Conservation (phyloP, 2,888 invertebrate genomes). For the Rhagonycha fulva region DNA sequence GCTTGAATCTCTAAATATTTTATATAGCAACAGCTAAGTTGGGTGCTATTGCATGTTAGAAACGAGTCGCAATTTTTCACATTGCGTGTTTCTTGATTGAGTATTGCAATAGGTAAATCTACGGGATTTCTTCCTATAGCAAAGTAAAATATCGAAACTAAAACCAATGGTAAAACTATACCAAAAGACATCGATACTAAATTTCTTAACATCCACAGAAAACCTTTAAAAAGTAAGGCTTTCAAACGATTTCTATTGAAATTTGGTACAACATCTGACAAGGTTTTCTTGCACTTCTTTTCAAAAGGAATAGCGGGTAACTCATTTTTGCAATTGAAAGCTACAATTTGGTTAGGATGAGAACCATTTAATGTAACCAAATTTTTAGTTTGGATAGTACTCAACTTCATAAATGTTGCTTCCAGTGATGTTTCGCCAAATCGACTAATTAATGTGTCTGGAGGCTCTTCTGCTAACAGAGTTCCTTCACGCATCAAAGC, state of each 20-base stretch:
- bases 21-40: constrained; percentile 79
- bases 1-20: constrained; percentile 69
- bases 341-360: too few relatives aligned
- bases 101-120: constrained; percentile 75
- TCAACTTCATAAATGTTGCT: constrained; percentile 80
- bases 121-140: constrained; percentile 85
- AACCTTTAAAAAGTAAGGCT: constrained; percentile 86
- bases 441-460: constrained; percentile 69
- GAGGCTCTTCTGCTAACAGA: constrained; percentile 82
- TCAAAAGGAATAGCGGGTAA: constrained; percentile 73
- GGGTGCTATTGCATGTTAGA: constrained; percentile 62
- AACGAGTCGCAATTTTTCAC: constrained; percentile 41
- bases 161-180: constrained; percentile 80
- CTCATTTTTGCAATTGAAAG: constrained; percentile 64
- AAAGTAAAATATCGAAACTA: constrained; percentile 85
- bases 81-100: constrained; percentile 72
- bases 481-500: constrained; percentile 83
- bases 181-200: constrained; percentile 82
- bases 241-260: constrained; percentile 59
- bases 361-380: neutral
- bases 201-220: constrained; percentile 84
- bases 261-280: constrained; percentile 56
- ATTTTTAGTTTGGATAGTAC: constrained; percentile 80
- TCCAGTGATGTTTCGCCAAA: constrained; percentile 77
- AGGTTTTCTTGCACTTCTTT: constrained; percentile 60